Base-by-base conservation (phyloP, 64 coral and sea anemone species). In the Montipora sp. region DNA sequence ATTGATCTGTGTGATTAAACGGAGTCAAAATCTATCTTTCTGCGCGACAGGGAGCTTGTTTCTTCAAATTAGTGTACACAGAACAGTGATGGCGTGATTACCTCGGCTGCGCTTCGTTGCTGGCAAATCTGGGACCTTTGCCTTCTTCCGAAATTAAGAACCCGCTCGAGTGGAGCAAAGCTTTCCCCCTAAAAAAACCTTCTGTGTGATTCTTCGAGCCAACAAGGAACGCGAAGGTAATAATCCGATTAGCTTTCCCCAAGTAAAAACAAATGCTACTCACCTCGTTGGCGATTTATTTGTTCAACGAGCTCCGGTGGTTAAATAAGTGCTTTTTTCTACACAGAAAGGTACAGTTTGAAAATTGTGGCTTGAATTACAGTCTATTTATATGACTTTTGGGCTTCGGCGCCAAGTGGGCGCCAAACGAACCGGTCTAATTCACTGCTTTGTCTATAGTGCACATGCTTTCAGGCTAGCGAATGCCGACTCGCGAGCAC, bases 361-460 rank as follows among this genome's bases (percentile, higher is more conserved):
- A 94, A 92, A 81, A 89, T 60, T 71, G 47, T 86, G 90, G 83
- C 89, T 98, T 89, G 90, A 88, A 92, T 98, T 98, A 98, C 95
- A 98, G 69, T 77, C 95, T 98, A 98, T 98, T 98, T 98, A 98
- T 98, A 98, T 73, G 92, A 94, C 94, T 98, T 94, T 77, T 87
- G 86, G 87, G 95, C 87, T 98, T 76, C 73, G 92, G 92, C 95
- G 95, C 95, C 95, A 90, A 88, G 70, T 88, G 90, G 95, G 92
- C 95, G 95, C 95, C 95, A 81, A 79, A 48, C 75, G 75, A 79
- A 78, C 86, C 91, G 91, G 75, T 93, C 91, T 87, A 93, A 93
- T 84, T 88, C 92, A 84, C 89, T 98, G 95, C 95, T 98, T 98
- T 98, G 95, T 98, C 92, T 97, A 94, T 83, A 80, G 71, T 73